A percentile compares a stretch with the other conserved stretches of the same genome.
These are phyloP conservation scores for Boulengeromyrus knoepffleri DNA, from an alignment of 2,113 vertebrate species.

Conservation along the genomic window DNA sequence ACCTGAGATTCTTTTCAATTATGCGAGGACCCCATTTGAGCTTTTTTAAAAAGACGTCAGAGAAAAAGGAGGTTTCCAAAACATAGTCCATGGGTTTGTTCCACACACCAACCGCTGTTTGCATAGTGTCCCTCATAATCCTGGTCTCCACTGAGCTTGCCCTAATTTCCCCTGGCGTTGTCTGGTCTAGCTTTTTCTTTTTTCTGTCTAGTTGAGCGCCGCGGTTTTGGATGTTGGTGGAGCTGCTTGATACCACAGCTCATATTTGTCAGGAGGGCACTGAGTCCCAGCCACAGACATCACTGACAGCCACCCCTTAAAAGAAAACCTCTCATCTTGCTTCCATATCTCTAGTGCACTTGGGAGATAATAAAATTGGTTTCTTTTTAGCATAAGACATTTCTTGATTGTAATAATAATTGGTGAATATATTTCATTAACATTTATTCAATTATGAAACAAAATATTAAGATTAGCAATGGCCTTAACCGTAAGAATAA, in stretches of 20 bases:
- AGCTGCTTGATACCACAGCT: slow-evolving; percentile 9
- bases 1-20: slow-evolving; percentile 25
- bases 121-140: slow-evolving; percentile 35
- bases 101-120: slow-evolving; percentile 35
- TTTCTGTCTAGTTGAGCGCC: slow-evolving; percentile 49
- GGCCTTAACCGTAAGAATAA: background rate
- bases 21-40: slow-evolving; percentile 29
- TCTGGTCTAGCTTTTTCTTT: slow-evolving; percentile 43
- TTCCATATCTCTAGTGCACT: background rate
- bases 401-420: background rate
- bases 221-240: slow-evolving; percentile 39
- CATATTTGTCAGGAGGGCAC: slow-evolving; percentile 5
- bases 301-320: background rate
- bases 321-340: background rate
- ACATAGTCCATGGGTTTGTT: slow-evolving; percentile 32
- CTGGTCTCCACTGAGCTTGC: slow-evolving; percentile 21
- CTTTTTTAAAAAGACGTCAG: slow-evolving; percentile 5
- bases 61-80: slow-evolving; percentile 31
- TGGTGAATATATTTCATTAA: background rate
- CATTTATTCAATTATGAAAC: background rate
- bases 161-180: slow-evolving; percentile 35
- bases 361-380: background rate
- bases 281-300: slow-evolving; percentile 19
- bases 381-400: background rate
- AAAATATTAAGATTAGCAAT: background rate